Percentiles rank a stretch among this genome's conserved stretches.
Conservation (phyloP, 2,113 vertebrate genomes). For the Rhineura floridana region DNA sequence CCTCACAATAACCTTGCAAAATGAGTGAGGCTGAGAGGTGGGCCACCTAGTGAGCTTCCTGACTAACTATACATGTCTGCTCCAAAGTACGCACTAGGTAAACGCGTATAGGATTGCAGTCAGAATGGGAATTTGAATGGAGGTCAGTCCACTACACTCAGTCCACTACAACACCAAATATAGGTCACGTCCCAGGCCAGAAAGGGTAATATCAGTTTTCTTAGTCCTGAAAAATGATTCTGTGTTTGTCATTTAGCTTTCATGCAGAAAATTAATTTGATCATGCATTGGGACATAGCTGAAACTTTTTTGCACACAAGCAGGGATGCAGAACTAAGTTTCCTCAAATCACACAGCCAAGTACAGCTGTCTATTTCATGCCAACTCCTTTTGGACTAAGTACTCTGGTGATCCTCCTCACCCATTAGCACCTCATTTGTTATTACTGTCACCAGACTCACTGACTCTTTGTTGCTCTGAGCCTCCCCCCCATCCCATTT, state of each 20-base stretch:
- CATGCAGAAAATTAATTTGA: background rate
- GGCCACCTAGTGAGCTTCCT: background rate
- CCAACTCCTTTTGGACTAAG: background rate
- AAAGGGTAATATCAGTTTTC: background rate
- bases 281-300: background rate
- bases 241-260: background rate
- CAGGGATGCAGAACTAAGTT: background rate
- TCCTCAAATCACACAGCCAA: background rate
- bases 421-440: slow-evolving; percentile 73
- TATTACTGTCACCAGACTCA: slow-evolving; percentile 69
- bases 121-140: background rate
- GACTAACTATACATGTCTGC: too few species aligned
- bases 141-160: background rate
- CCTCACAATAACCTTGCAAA: background rate
- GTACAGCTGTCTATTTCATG: background rate
- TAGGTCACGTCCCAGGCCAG: background rate
- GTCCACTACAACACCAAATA: background rate
- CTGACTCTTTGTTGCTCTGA: slow-evolving; percentile 66
- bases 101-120: background rate
- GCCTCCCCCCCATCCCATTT: background rate
- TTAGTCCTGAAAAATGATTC: background rate
- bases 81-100: background rate
- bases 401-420: slow-evolving; percentile 62
- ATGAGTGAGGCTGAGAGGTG: background rate
- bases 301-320: background rate